Base-by-base conservation (phyloP, 1,140 invertebrate species). In the Plodia interpunctella region DNA sequence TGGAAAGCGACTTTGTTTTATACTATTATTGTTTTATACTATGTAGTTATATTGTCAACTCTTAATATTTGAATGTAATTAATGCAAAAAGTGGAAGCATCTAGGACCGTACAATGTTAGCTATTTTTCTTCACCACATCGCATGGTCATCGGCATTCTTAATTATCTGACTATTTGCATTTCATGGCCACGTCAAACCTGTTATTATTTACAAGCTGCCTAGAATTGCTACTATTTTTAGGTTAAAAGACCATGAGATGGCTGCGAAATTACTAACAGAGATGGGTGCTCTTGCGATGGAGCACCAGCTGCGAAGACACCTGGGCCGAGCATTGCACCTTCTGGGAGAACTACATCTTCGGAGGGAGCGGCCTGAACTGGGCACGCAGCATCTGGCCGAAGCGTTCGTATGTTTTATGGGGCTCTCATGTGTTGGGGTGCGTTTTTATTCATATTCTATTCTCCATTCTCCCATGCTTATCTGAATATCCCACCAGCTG, bases 391-490 rank as follows among this genome's bases (percentile, higher is more conserved):
- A 89, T 62, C 59, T 89, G 3, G 63, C 65, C n/a, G 87, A 89
- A 65, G 87, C 87, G 0, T 89, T 89, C 38, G 62, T 70, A 17
- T 89, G 87, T 49, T 87, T 87, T 52, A 84, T 89, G 79, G 87
- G 83, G 2, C 15, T 55, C 13, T 44, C 38, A 2, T 44, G 1
- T 44, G 38, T 44, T 44, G 38, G 38, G 15, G 38, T 44, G 15
- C 13, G 32, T 5, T 35, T 11, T 35, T 35, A 11, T 9, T 9
- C 1, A 13, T 35, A 35, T n/a, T n/a, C n/a, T n/a, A n/a, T n/a
- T n/a, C n/a, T n/a, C n/a, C n/a, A n/a, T n/a, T n/a, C n/a, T n/a
- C n/a, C n/a, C n/a, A n/a, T n/a, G n/a, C n/a, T n/a, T n/a, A n/a
- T n/a, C n/a, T n/a, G n/a, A n/a, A n/a, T n/a, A n/a, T n/a, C n/a